Evolutionary conservation across 2,888 invertebrate genomes (phyloP).

Genomic region (Acrocera orbiculus): DNA sequence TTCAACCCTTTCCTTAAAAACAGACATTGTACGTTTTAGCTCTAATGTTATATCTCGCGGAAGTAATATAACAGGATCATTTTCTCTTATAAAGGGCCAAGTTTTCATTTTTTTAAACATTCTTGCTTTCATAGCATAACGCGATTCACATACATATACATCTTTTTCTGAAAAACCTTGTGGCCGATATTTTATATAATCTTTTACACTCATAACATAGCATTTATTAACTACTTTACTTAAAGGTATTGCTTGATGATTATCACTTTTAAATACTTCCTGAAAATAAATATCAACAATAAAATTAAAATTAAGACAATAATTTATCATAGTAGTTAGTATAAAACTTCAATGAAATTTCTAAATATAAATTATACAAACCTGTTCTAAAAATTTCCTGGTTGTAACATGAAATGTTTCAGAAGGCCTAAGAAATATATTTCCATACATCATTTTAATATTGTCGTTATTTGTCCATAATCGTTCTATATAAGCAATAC

Average conservation of each 20-base stretch:
- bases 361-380: neutral
- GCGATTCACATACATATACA: conserved; percentile 91
- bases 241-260: conserved; percentile 65
- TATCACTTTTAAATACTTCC: conserved; percentile 91
- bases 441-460: conserved; percentile 79
- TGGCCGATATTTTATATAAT: conserved; percentile 80
- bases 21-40: conserved; percentile 76
- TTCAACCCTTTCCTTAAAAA: conserved; percentile 78
- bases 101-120: conserved; percentile 88
- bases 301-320: neutral
- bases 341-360: neutral
- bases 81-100: conserved; percentile 42
- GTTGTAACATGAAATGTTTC: conserved; percentile 94
- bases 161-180: conserved; percentile 81
- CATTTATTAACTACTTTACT: conserved; percentile 77
- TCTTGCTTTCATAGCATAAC: conserved; percentile 71
- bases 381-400: conserved; percentile 81
- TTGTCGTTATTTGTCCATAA: conserved; percentile 72
- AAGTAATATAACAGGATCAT: conserved; percentile 43
- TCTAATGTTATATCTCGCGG: conserved; percentile 58
- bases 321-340: neutral
- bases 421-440: conserved; percentile 76
- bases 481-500: conserved; percentile 74
- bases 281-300: conserved; percentile 7
- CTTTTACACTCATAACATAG: conserved; percentile 83